Conservation (phyloP, 2,797 vertebrate species). For the Enteromius unitaeniatus region DNA sequence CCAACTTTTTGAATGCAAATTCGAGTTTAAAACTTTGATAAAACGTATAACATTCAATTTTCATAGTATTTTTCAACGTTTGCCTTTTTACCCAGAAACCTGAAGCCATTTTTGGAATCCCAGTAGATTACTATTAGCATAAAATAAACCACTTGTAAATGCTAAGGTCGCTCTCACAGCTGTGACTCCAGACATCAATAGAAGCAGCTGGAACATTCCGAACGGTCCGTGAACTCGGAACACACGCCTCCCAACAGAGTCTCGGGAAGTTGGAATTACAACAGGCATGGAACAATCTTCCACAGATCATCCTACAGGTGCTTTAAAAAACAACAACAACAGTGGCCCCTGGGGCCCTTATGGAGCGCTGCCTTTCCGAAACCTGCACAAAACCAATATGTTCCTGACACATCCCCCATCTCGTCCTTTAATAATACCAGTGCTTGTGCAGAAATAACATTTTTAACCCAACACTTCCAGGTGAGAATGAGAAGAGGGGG, state of each 20-base stretch:
- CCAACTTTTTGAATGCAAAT: neutral
- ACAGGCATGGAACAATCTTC: conserved; percentile 43
- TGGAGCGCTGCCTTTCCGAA: conserved; percentile 42
- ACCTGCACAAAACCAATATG: conserved; percentile 50
- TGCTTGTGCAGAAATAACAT: conserved; percentile 47
- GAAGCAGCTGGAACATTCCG: conserved; percentile 47
- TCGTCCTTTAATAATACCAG: conserved; percentile 42
- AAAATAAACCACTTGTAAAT: conserved; percentile 9
- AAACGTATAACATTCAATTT: neutral
- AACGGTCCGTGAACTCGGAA: conserved; percentile 12
- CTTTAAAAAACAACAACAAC: conserved; percentile 43
- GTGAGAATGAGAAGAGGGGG: conserved; percentile 27
- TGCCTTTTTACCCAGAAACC: conserved; percentile 16
- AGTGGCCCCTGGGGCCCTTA: conserved; percentile 29
- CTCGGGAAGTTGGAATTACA: conserved; percentile 37
- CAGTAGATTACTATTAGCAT: conserved; percentile 1
- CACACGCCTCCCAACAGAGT: conserved; percentile 23
- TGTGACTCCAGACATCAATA: conserved; percentile 31
- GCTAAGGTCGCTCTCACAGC: conserved; percentile 15
- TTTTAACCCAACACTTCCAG: conserved; percentile 49
- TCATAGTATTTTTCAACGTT: neutral
- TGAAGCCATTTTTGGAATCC: neutral
- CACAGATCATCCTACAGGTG: conserved; percentile 45
- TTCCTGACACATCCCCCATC: conserved; percentile 27
- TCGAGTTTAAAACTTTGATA: neutral